Conservation (phyloP, 2,797 vertebrate genomes). For the Hylomyscus alleni region DNA sequence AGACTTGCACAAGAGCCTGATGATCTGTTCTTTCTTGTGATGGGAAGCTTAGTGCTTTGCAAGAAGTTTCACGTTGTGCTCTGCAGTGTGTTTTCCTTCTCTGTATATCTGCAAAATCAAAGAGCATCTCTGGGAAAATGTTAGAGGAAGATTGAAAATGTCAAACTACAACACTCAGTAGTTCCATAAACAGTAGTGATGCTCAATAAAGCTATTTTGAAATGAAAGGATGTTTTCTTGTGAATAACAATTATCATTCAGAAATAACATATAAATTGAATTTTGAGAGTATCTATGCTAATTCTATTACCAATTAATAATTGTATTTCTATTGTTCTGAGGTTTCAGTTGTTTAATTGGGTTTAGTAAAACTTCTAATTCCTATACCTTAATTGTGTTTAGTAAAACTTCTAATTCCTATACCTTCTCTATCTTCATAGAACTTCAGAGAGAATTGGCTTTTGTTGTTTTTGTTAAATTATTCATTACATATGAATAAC, state of each 20-base stretch:
- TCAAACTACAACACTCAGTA: neutral
- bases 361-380: conserved; percentile 60
- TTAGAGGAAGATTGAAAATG: neutral
- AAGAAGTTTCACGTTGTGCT: neutral
- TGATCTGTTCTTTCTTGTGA: neutral
- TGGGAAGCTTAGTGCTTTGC: neutral
- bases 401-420: conserved; percentile 58
- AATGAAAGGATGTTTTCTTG: neutral
- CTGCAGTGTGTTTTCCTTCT: neutral
- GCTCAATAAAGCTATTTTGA: neutral
- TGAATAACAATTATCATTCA: neutral
- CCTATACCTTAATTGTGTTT: conserved; percentile 64
- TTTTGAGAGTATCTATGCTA: neutral
- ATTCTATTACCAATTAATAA: conserved; percentile 69
- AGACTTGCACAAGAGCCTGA: neutral
- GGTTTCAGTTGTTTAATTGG: conserved; percentile 69
- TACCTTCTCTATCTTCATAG: conserved; percentile 53
- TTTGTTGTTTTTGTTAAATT: conserved; percentile 81
- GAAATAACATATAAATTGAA: neutral
- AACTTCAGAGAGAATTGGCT: conserved; percentile 78
- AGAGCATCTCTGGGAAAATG: neutral
- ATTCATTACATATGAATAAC: conserved; percentile 84
- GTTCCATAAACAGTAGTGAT: neutral
- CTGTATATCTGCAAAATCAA: neutral
- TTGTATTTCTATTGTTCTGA: conserved; percentile 70